Base-by-base conservation (phyloP, 2,797 vertebrate genomes). In the Falco rusticolus region DNA sequence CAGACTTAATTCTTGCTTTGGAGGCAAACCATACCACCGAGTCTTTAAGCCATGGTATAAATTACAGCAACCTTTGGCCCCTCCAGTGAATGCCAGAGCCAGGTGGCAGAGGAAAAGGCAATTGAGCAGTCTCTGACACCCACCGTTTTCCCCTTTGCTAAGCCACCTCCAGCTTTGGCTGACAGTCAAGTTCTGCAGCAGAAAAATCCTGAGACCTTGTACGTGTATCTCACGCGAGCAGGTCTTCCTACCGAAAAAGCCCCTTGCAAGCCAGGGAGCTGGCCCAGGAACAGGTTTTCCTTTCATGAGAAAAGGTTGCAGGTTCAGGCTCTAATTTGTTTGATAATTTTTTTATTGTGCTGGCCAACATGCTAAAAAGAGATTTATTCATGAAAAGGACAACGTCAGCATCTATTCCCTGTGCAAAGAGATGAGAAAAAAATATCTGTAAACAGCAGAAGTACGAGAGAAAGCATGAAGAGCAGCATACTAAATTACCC, bases 401-500 rank as follows among this genome's bases (percentile, higher is more conserved):
- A 83, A 93, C 0, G 51, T 87, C 91, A 89, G 94, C 97, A 97
- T 94, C 90, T 97, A 96, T 96, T 95, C 95, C 64, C 48, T 25
- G 34, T 56, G 79, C 90, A 95, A 95, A 97, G 66, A 84, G 88
- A 97, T 70, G 82, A 91, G 93, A 53, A 92, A 95, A 94, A 48
- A 90, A 74, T 79, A 61, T 65, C 77, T 77, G 53, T 81, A 79
- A 78, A 85, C 84, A 84, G 65, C 72, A 65, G 81, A 93, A 96
- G 74, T 72, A 34, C 85, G 75, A 72, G 16, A 77, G 90, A 94
- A 90, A 94, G 92, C 87, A 77, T 28, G 48, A 81, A 97, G 94
- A 98, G 80, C 76, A 91, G 96, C 93, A 78, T 86, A 93, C 91
- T 50, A 93, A 97, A 96, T 97, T 95, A 93, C 41, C 81, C 82